Base-by-base conservation (phyloP, 2,113 vertebrate genomes). In the Daphoenositta chrysoptera region DNA sequence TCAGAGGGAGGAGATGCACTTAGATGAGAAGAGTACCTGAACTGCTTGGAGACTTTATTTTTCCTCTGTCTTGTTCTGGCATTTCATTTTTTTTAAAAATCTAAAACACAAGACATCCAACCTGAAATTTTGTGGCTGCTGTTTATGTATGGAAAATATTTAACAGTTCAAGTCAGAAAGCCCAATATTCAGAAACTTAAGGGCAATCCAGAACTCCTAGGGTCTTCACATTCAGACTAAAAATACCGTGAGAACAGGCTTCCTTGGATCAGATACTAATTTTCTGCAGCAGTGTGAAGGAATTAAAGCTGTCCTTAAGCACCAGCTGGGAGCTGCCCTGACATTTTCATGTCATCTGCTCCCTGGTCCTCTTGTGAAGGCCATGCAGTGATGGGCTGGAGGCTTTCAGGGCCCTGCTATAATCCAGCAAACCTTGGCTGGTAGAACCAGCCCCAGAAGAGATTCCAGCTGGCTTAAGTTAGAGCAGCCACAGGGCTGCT, bases 381-480 rank as follows among this genome's bases (percentile, higher is more conserved):
- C 83, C 80, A 68, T 48, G 26, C 60, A 87, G 51, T 47, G 53
- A 60, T 84, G 90, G 92, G 69, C 88, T 93, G 60, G 80, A 83
- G 72, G 51, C 37, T 92, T 90, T 71, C 60, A 45, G 64, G 50
- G n/a, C 45, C 83, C 88, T 92, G 51, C 57, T 87, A 44, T 57
- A 92, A 90, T 87, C 76, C 90, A 94, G 64, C 65, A 93, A 89
- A 89, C 64, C 60, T 93, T 94, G 92, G 88, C 94, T 93, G 88
- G 80, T 88, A 95, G 94, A 93, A 86, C 76, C 31, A 89, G 75
- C 40, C 48, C 90, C 85, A 95, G 75, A 93, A 91, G 53, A 89
- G 57, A 89, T 87, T 96, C 91, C 96, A 97, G 95, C 92, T 97
- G 96, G 93, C 76, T 97, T 94, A 71, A 75, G 72, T 96, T 92